Base-by-base conservation (phyloP, 2,888 invertebrate genomes). In the Eristalis pertinax region DNA sequence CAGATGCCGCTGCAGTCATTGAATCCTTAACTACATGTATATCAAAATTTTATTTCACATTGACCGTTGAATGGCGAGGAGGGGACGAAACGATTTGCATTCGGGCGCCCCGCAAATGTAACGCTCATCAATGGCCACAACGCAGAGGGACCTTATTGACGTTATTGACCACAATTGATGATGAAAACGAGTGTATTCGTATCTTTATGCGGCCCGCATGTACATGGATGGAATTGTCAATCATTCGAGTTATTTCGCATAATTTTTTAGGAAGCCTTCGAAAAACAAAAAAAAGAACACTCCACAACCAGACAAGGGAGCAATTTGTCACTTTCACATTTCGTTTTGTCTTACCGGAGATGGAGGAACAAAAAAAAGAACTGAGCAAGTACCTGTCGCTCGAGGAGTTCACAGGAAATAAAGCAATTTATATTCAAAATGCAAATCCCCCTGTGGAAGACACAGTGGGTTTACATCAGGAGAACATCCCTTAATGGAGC, bases 361-460 rank as follows among this genome's bases (percentile, higher is more conserved):
- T n/a, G 43, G n/a, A 50, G 13, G 15, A 43, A n/a, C 2, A 7
- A 43, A 24, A 15, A 43, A 50, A 24, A 15, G 26, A 50, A 50
- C 43, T 63, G 22, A 19, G 13, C 19, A 22, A 41, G 63, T 73
- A 73, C 73, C 73, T 64, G 50, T 15, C 62, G 72, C 5, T 63
- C 7, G 41, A 15, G 5, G 26, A 43, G 63, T 63, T 22, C 64
- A 11, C 24, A 35, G 15, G 24, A 74, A 74, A 74, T 74, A 64
- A 64, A 74, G 73, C 73, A 74, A 74, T 74, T 74, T 74, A 64
- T 74, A 74, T 74, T 74, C 73, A 74, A 74, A 64, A 72, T 72
- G 41, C 41, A 72, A 15, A 41, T 13, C 41, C 19, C 62, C 19
- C 26, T n/a, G 4, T 72, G 29, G 26, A 41, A 15, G 32, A 74